Evolutionary conservation across 53 echinoderm and acorn worm species (phyloP).

Genomic region (Hippasteria phrygiana): DNA sequence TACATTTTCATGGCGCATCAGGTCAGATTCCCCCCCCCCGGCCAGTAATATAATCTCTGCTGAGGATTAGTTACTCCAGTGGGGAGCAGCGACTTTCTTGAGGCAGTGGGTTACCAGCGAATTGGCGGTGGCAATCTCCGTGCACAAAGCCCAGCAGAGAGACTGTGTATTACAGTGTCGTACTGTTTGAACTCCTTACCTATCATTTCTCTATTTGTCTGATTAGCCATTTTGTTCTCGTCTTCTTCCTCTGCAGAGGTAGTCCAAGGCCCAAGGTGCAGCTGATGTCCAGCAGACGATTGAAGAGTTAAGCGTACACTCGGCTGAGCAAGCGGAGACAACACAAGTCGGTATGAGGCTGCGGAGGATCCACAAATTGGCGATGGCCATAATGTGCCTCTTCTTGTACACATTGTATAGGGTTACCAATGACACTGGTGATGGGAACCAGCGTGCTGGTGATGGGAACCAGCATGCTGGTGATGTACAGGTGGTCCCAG

Average conservation of each 20-base stretch:
- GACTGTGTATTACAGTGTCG: background rate
- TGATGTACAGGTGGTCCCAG: background rate
- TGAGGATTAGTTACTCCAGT: no score
- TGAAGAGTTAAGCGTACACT: background rate
- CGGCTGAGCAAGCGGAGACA: background rate
- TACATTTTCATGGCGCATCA: no score
- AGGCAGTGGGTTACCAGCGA: no score
- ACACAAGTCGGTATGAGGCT: slow-evolving; percentile 19
- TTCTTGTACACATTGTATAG: slow-evolving; percentile 43
- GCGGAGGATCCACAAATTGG: slow-evolving; percentile 34
- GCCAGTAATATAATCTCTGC: no score
- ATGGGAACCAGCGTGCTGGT: background rate
- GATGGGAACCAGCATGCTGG: background rate
- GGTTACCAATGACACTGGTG: slow-evolving; percentile 7
- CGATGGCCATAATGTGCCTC: slow-evolving; percentile 44
- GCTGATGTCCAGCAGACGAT: background rate
- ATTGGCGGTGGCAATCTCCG: no score
- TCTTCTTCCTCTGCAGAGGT: background rate
- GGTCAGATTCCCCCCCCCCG: no score
- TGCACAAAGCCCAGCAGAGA: no score
- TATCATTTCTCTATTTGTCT: background rate
- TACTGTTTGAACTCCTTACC: background rate
- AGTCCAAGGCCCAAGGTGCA: background rate
- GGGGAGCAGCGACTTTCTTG: no score
- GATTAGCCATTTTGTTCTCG: background rate